Base-by-base conservation (phyloP, 2,113 vertebrate species). In the Redunca redunca region DNA sequence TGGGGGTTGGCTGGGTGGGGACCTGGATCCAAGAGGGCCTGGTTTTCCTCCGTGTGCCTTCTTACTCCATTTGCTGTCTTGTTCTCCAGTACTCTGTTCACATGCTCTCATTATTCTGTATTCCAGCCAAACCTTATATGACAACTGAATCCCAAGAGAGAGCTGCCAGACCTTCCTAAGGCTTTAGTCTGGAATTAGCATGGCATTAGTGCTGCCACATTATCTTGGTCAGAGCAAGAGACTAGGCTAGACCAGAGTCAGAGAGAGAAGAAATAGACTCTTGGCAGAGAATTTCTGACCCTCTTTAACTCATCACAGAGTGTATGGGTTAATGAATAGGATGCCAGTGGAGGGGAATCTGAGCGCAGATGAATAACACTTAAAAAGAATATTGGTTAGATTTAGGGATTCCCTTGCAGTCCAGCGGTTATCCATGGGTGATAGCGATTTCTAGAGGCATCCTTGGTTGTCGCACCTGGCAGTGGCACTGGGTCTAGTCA, bases 211-310 rank as follows among this genome's bases (percentile, higher is more conserved):
- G 58, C 83, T 93, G 40, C 67, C 43, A 52, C 36, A 30, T 94
- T 89, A 14, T 97, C 48, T 92, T 90, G 16, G 78, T 83, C 21
- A 88, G 57, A 94, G 50, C 78, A 93, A 40, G n/a, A 95, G 88
- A 84, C 1, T 77, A 78, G 53, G 30, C n/a, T 62, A 71, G 40
- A 33, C 3, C 33, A 78, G 30, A 93, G 90, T 90, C 50, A 77
- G 1, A 93, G 53, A 30, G 25, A 88, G 30, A 52, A 58, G 40
- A 85, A 96, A 94, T 40, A 57, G 28, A 80, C 30, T 77, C 17
- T 94, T 67, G 46, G 26, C 55, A 92, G 74, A 86, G 40, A 89
- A 89, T 91, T n/a, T 86, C 9, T 93, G 58, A 91, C 33, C 15
- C 82, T 78, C 12, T 88, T 60, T 94, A 78, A 91, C 17, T 85